Percentiles rank a stretch among this genome's conserved stretches.
phyloP scores from a whole-genome alignment of 2,888 invertebrate genomes.

The Caenorhabditis plicata region DNA sequence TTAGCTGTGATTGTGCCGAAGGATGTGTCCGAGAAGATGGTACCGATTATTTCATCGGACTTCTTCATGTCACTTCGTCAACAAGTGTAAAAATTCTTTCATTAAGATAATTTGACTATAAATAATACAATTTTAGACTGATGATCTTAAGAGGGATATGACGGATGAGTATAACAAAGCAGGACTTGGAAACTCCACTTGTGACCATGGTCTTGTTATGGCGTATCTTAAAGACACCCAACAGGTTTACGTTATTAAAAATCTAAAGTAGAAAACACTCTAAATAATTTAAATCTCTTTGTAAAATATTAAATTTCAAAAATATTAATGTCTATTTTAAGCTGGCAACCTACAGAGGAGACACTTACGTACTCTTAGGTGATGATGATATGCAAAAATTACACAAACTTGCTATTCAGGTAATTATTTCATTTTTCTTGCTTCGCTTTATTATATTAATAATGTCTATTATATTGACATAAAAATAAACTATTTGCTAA shows the following conservation, averaged over 20 bases:
- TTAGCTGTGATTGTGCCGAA: slow-evolving; percentile 50
- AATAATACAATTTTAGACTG: slow-evolving; percentile 29
- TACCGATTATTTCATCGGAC: slow-evolving; percentile 47
- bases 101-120: slow-evolving; percentile 28
- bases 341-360: slow-evolving; percentile 61
- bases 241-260: slow-evolving; percentile 30
- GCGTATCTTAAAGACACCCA: slow-evolving; percentile 57
- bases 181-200: slow-evolving; percentile 52
- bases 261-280: not conserved
- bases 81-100: slow-evolving; percentile 38
- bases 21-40: slow-evolving; percentile 45
- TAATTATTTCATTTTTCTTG: not conserved
- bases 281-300: not conserved
- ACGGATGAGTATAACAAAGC: slow-evolving; percentile 51
- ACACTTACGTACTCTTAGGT: slow-evolving; percentile 53
- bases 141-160: slow-evolving; percentile 48
- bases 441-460: too few species aligned
- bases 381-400: slow-evolving; percentile 60
- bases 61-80: slow-evolving; percentile 51
- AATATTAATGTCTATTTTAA: slow-evolving; percentile 26
- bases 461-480: too few species aligned
- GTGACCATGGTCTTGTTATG: slow-evolving; percentile 61
- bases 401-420: slow-evolving; percentile 53
- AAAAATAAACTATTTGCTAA: too few species aligned
- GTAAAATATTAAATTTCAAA: not conserved